A percentile compares a stretch with the other conserved stretches of the same genome.
Evolutionary conservation across 2,888 invertebrate species (phyloP).

Genomic region (Drosophila neonasuta): DNA sequence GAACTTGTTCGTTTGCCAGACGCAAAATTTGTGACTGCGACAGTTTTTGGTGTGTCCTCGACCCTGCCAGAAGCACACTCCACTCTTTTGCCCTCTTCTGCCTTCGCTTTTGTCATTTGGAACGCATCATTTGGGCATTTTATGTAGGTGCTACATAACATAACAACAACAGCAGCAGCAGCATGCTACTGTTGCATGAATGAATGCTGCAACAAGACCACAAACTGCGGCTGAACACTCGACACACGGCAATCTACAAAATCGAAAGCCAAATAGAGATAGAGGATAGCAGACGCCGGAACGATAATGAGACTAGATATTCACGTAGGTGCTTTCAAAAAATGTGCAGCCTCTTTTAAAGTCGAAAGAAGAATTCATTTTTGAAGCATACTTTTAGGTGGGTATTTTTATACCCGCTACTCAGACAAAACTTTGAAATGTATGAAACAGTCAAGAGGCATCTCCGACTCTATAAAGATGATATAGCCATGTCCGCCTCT

Average conservation of each 20-base stretch:
- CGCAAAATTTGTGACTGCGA: slow-evolving; percentile 77
- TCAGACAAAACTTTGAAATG: too few species aligned
- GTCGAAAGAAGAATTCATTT: not conserved
- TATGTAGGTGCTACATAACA: slow-evolving; percentile 69
- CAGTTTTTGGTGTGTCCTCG: slow-evolving; percentile 58
- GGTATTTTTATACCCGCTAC: too few species aligned
- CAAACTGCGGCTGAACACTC: slow-evolving; percentile 47
- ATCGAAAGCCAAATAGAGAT: slow-evolving; percentile 4
- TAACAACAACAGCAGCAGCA: slow-evolving; percentile 23
- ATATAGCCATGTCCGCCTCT: too few species aligned
- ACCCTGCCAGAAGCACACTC: not conserved
- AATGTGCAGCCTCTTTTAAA: not conserved
- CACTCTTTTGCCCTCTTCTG: not conserved
- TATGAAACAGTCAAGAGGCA: too few species aligned
- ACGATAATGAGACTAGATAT: not conserved
- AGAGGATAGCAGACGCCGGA: slow-evolving; percentile 3
- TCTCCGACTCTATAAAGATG: too few species aligned
- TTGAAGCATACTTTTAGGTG: not conserved
- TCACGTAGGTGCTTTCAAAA: not conserved
- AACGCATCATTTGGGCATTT: slow-evolving; percentile 73
- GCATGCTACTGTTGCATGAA: slow-evolving; percentile 56
- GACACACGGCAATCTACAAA: slow-evolving; percentile 3
- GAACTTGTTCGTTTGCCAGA: slow-evolving; percentile 51
- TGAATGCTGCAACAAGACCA: slow-evolving; percentile 57
- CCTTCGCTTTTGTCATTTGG: slow-evolving; percentile 46